phyloP scores from a whole-genome alignment of 2,888 invertebrate species.

The Ceraclea dissimilis region DNA sequence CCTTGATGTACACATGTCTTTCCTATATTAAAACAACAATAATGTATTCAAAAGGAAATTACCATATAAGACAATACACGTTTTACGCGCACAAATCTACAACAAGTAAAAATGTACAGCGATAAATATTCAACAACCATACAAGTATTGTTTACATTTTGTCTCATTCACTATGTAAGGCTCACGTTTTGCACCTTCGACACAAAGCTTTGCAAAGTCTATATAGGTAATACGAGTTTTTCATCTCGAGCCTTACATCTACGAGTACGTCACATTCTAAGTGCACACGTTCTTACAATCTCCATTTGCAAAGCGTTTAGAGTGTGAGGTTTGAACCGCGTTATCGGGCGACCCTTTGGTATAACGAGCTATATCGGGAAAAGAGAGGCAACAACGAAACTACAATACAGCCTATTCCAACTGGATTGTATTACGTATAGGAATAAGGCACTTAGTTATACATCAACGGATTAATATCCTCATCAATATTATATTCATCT shows the following conservation, averaged over 20 bases:
- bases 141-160: neutral
- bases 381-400: too few species aligned
- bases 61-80: neutral
- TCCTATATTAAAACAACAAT: neutral
- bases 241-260: conserved; percentile 4
- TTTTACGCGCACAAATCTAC: neutral
- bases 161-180: neutral
- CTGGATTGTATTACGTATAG: neutral
- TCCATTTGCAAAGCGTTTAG: conserved; percentile 14
- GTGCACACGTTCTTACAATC: conserved; percentile 11
- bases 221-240: conserved; percentile 12
- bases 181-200: neutral
- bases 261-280: conserved; percentile 18
- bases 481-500: neutral
- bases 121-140: neutral
- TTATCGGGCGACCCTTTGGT: neutral
- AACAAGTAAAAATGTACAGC: neutral
- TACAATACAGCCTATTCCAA: neutral
- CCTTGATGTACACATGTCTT: neutral
- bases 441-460: neutral
- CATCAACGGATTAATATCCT: neutral
- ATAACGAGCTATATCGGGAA: neutral
- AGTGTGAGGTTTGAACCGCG: conserved; percentile 6
- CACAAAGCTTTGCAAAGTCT: neutral
- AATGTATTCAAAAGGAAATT: neutral